A percentile compares a stretch with the other conserved stretches of the same genome.
Evolutionary conservation across 2,888 invertebrate species (phyloP).

Genomic region (Perithous albicinctus): DNA sequence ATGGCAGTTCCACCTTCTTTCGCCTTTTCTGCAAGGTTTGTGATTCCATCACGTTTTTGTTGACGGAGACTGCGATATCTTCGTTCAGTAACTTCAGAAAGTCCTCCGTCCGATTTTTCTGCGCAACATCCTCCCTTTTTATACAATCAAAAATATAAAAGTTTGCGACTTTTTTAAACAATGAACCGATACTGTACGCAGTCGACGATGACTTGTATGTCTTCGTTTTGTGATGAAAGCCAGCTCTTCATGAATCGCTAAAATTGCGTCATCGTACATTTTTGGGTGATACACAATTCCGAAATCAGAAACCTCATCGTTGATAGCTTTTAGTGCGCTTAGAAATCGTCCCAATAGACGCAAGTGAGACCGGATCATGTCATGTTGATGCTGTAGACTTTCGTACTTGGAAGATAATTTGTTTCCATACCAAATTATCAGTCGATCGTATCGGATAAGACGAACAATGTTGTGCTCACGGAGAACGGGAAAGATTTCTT

Average conservation of each 20-base stretch:
- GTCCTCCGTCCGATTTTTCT: slow-evolving; percentile 49
- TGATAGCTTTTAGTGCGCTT: slow-evolving; percentile 9
- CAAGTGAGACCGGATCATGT: slow-evolving; percentile 55
- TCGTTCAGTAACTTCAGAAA: slow-evolving; percentile 63
- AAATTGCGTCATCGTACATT: slow-evolving; percentile 32
- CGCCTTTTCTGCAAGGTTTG: slow-evolving; percentile 39
- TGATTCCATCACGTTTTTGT: slow-evolving; percentile 61
- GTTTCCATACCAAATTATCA: slow-evolving; percentile 56
- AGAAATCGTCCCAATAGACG: slow-evolving; percentile 43
- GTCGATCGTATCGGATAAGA: slow-evolving; percentile 64
- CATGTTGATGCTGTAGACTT: slow-evolving; percentile 43
- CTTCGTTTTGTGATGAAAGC: slow-evolving; percentile 11
- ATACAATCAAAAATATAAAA: slow-evolving; percentile 23
- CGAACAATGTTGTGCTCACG: slow-evolving; percentile 54
- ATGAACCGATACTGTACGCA: slow-evolving; percentile 29
- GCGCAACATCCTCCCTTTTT: slow-evolving; percentile 1
- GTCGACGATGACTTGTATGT: slow-evolving; percentile 22
- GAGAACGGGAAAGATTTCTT: slow-evolving; percentile 64
- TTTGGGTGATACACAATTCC: slow-evolving; percentile 39
- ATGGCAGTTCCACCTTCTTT: slow-evolving; percentile 44
- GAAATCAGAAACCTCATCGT: slow-evolving; percentile 40
- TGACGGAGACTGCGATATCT: slow-evolving; percentile 59
- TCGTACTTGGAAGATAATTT: slow-evolving; percentile 40
- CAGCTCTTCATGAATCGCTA: slow-evolving; percentile 29
- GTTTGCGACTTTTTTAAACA: slow-evolving; percentile 41